phyloP scores from a whole-genome alignment of 2,888 invertebrate genomes.

The Lepidocyrtinus sp. region DNA sequence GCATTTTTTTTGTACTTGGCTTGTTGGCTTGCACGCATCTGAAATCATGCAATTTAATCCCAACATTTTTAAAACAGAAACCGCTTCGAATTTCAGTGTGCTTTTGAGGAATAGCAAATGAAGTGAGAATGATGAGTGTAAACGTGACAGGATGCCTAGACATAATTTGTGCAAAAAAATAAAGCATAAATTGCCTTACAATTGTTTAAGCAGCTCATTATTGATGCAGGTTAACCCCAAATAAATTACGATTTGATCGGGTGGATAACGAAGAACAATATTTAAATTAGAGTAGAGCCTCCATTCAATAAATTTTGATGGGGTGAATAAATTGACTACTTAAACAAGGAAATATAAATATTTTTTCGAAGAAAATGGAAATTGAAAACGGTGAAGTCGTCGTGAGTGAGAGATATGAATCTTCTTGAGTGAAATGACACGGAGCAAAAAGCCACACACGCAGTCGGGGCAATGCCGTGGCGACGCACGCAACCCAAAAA shows the following conservation, averaged over 20 bases:
- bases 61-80: not conserved
- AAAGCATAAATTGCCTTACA: not conserved
- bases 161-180: not conserved
- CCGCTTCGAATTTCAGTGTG: not conserved
- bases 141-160: not conserved
- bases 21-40: not conserved
- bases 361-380: not conserved
- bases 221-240: not conserved
- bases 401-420: too few species aligned
- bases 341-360: not conserved
- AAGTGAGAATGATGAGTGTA: not conserved
- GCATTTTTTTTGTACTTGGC: not conserved
- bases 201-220: not conserved
- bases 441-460: not conserved
- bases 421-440: not conserved
- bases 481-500: slow-evolving; percentile 8
- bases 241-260: not conserved
- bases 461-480: not conserved
- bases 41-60: slow-evolving; percentile 5
- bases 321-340: too few species aligned
- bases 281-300: not conserved
- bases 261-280: not conserved
- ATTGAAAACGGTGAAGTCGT: not conserved
- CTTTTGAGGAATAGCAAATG: not conserved
- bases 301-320: not conserved